Conservation (phyloP, 2,888 invertebrate genomes). For the Dioctria rufipes region DNA sequence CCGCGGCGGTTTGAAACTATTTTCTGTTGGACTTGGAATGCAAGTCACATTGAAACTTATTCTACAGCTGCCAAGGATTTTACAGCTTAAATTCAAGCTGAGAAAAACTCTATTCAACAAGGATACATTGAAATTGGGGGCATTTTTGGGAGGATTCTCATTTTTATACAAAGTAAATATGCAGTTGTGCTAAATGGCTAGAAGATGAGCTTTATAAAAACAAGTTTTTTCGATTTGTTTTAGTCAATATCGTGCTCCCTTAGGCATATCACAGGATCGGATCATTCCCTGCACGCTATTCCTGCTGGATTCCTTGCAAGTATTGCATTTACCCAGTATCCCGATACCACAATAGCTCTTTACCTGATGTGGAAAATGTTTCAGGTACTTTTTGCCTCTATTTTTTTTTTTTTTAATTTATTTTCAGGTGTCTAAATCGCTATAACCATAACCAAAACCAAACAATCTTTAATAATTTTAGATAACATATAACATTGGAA, state of each 20-base stretch:
- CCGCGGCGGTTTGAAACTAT: constrained; percentile 74
- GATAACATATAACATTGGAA: constrained; percentile 82
- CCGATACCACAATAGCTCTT: constrained; percentile 84
- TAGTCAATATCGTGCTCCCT: constrained; percentile 79
- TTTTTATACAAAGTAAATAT: constrained; percentile 77
- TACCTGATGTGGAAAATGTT: constrained; percentile 88
- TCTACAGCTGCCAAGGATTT: constrained; percentile 74
- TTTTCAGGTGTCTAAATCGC: no score
- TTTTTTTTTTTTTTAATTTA: no score
- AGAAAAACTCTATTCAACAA: constrained; percentile 73
- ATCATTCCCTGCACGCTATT: constrained; percentile 77
- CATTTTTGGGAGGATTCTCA: constrained; percentile 80
- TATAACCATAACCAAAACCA: not conserved
- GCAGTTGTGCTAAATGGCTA: not conserved
- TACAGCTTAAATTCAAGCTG: constrained; percentile 73
- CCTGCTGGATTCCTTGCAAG: constrained; percentile 82
- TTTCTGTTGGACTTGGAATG: constrained; percentile 76
- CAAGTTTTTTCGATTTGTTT: constrained; percentile 51
- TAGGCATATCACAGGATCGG: constrained; percentile 76
- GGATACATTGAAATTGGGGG: constrained; percentile 76
- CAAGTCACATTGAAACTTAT: constrained; percentile 76
- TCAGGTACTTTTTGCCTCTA: constrained; percentile 74
- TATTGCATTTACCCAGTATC: constrained; percentile 80
- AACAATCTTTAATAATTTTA: constrained; percentile 63
- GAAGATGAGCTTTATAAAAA: not conserved